Evolutionary conservation across 2,113 vertebrate genomes (phyloP).

Genomic region (Stigmatopora nigra): DNA sequence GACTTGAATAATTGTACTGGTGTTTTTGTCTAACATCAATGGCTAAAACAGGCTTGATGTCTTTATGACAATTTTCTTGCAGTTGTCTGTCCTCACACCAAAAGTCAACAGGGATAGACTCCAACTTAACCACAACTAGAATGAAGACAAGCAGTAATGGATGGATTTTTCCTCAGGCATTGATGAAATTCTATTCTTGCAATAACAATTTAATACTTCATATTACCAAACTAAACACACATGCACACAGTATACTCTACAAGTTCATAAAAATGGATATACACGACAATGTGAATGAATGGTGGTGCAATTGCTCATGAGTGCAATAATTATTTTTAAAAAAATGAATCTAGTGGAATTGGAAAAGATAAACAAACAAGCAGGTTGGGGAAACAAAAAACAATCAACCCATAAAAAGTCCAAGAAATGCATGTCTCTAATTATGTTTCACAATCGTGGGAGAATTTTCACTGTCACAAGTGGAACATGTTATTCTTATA

Average conservation of each 20-base stretch:
- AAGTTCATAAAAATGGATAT: not conserved
- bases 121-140: not conserved
- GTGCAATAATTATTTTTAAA: not conserved
- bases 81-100: not conserved
- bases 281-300: not conserved
- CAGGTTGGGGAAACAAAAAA: too few species aligned
- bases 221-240: not conserved
- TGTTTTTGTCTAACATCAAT: conserved; percentile 30
- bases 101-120: not conserved
- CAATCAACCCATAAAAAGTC: too few species aligned
- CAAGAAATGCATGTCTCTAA: too few species aligned
- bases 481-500: too few species aligned
- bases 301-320: not conserved
- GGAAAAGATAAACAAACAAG: too few species aligned
- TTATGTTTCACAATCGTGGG: too few species aligned
- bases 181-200: not conserved
- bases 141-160: not conserved
- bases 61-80: not conserved
- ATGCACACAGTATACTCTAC: not conserved
- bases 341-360: not conserved
- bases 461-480: too few species aligned
- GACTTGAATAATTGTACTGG: conserved; percentile 21
- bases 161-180: conserved; percentile 4
- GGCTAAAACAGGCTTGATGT: conserved; percentile 26
- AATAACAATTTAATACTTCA: not conserved